phyloP scores from a whole-genome alignment of 2,888 invertebrate genomes.

The Sicus ferrugineus region DNA sequence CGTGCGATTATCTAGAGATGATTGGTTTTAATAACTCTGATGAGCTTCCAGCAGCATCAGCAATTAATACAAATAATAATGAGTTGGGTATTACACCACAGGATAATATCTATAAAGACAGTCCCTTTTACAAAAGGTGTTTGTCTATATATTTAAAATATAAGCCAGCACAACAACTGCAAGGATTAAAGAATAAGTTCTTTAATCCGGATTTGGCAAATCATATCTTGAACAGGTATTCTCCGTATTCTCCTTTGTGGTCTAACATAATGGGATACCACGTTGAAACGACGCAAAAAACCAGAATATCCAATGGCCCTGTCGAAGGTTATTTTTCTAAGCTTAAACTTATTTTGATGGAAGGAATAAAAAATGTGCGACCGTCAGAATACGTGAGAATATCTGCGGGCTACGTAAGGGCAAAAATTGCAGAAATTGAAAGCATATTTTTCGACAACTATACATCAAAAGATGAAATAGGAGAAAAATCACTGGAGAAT shows the following conservation, averaged over 20 bases:
- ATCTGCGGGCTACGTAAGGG: background rate
- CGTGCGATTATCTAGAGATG: background rate
- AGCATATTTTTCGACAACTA: background rate
- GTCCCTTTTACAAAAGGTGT: constrained; percentile 2
- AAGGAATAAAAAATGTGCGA: constrained; percentile 9
- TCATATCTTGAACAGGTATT: background rate
- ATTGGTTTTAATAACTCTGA: background rate
- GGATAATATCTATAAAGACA: constrained; percentile 4
- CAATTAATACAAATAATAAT: background rate
- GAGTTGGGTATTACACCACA: background rate
- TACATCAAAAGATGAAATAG: background rate
- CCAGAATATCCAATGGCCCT: constrained; percentile 2
- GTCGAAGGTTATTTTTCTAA: constrained; percentile 11
- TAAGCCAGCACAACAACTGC: background rate
- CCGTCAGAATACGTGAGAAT: constrained; percentile 16
- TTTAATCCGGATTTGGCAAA: background rate
- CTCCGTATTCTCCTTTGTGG: constrained; percentile 1
- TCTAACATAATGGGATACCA: constrained; percentile 9
- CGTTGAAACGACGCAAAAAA: constrained; percentile 11
- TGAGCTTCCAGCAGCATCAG: too few species aligned
- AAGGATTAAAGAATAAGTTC: background rate
- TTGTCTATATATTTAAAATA: background rate
- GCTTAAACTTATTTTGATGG: background rate
- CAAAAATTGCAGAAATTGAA: background rate
- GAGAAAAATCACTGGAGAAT: background rate